phyloP scores from a whole-genome alignment of 2,113 vertebrate species.

The Laterallus jamaicensis region DNA sequence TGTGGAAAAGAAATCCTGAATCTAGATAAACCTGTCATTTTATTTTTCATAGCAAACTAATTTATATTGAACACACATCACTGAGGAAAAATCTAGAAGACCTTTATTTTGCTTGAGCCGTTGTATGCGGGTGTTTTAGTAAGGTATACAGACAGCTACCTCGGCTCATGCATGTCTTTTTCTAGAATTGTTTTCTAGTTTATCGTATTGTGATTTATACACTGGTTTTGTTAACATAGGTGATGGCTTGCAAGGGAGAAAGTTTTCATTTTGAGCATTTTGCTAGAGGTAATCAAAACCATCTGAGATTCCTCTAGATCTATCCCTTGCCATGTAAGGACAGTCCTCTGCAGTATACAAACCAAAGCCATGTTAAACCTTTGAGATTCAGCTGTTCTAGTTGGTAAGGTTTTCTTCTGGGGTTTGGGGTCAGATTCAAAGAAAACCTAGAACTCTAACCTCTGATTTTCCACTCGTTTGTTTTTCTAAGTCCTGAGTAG shows the following conservation, averaged over 20 bases:
- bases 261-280: slow-evolving; percentile 32
- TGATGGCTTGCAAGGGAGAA: slow-evolving; percentile 30
- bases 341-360: neutral
- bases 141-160: slow-evolving; percentile 41
- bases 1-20: slow-evolving; percentile 16
- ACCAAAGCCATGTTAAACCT: neutral
- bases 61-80: slow-evolving; percentile 63
- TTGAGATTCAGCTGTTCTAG: neutral
- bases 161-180: slow-evolving; percentile 22
- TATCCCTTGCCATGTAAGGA: neutral
- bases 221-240: slow-evolving; percentile 49
- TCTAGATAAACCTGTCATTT: slow-evolving; percentile 64
- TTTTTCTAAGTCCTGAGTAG: neutral
- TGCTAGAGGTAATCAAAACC: slow-evolving; percentile 40
- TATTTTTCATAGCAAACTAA: slow-evolving; percentile 63
- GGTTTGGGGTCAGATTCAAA: neutral
- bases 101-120: slow-evolving; percentile 35
- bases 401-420: neutral
- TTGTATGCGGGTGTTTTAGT: slow-evolving; percentile 11
- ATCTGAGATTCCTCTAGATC: neutral
- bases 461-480: neutral
- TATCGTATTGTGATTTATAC: slow-evolving; percentile 43
- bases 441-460: neutral
- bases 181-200: slow-evolving; percentile 22
- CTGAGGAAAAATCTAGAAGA: slow-evolving; percentile 69